These are phyloP conservation scores for Cheilosia variabilis DNA, from an alignment of 2,888 invertebrate genomes.

Conservation along the genomic window DNA sequence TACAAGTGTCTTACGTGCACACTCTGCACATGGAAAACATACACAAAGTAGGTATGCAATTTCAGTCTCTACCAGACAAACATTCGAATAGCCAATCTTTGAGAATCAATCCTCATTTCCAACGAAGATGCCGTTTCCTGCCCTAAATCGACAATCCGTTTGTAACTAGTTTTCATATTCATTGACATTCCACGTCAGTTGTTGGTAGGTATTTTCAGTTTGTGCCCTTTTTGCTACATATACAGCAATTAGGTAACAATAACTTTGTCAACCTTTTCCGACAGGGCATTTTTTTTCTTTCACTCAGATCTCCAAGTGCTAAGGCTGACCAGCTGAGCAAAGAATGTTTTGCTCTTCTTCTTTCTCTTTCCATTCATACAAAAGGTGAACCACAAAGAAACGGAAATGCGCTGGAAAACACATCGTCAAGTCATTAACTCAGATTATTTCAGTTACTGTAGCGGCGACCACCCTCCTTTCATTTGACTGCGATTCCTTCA, in stretches of 20 bases:
- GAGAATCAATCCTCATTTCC: neutral
- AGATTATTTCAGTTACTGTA: constrained; percentile 32
- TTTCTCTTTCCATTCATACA: neutral
- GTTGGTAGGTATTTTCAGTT: neutral
- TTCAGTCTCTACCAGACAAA: too few relatives aligned
- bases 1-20: too few relatives aligned
- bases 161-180: constrained; percentile 2
- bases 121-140: neutral
- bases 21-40: too few relatives aligned
- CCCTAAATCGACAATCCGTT: neutral
- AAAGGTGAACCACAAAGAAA: constrained; percentile 27
- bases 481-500: constrained; percentile 5
- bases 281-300: neutral
- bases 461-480: constrained; percentile 21
- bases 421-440: constrained; percentile 42
- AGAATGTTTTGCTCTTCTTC: constrained; percentile 4
- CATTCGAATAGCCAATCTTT: neutral
- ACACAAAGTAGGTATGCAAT: too few relatives aligned
- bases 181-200: neutral
- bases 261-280: neutral
- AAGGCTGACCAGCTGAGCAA: constrained; percentile 9
- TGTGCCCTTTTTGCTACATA: neutral
- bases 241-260: constrained; percentile 15
- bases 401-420: constrained; percentile 45
- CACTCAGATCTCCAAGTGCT: neutral